Evolutionary conservation across 2,888 invertebrate species (phyloP).

Genomic region (Eudemis profundana): DNA sequence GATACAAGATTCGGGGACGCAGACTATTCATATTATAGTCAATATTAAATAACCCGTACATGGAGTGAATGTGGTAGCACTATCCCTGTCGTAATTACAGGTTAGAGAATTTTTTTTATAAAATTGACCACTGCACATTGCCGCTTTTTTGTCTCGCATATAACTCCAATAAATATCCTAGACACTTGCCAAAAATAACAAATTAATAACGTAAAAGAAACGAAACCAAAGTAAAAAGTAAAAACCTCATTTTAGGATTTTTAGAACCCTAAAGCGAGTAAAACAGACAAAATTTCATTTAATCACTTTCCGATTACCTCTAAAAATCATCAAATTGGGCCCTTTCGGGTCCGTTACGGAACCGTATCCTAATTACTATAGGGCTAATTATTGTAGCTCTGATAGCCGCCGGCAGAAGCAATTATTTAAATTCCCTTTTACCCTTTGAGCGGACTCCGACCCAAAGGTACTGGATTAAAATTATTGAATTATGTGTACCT

Average conservation of each 20-base stretch:
- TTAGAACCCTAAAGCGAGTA: not conserved
- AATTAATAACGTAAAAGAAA: no score
- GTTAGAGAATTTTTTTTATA: no score
- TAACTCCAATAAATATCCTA: no score
- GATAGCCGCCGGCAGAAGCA: conserved; percentile 31
- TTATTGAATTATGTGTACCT: conserved; percentile 9
- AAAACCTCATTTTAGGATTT: no score
- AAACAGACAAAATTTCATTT: conserved; percentile 25
- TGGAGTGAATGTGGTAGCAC: no score
- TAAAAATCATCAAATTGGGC: conserved; percentile 31
- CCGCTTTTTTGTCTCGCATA: no score
- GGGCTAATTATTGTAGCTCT: conserved; percentile 18
- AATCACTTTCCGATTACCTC: conserved; percentile 36
- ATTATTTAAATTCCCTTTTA: conserved; percentile 37
- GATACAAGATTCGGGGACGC: no score
- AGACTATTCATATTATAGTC: no score
- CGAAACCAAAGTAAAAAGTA: not conserved
- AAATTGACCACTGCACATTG: no score
- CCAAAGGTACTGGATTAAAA: conserved; percentile 26
- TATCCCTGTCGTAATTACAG: no score
- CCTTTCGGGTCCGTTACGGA: conserved; percentile 3
- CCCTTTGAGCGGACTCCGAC: conserved; percentile 3
- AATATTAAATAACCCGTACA: no score
- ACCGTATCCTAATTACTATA: conserved; percentile 31
- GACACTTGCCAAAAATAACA: no score